Base-by-base conservation (phyloP, 2,888 invertebrate genomes). In the Cephus rjabovi region DNA sequence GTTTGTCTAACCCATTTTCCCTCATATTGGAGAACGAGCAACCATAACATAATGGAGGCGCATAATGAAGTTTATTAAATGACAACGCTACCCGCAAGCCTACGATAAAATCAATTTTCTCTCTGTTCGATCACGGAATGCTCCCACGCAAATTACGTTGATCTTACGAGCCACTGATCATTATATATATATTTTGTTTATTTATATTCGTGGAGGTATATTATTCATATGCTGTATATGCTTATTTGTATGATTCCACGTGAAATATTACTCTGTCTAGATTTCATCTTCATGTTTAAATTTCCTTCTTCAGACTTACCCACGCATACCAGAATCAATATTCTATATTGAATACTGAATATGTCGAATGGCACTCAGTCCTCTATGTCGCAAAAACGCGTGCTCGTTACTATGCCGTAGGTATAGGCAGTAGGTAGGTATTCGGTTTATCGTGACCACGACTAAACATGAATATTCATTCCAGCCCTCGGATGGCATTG, bases 11-110 rank as follows among this genome's bases (percentile, higher is more conserved):
- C 70, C 30, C 71, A 77, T 75, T 77, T 77, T 33, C 71, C 15
- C 75, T 69, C 71, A 75, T 71, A 75, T 77, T 77, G 70, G 71
- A 77, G 70, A 56, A 56, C 23, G 56, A 56, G 78, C 77, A 76
- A 73, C 79, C 77, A 76, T 77, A 77, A 79, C 80, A 75, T 79
- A 77, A 79, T 78, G 80, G 78, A 74, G 73, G 75, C 75, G 77
- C 78, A 78, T 82, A 82, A 82, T 79, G 79, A 81, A 81, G 81
- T 80, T 83, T 82, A 83, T 82, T 82, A 77, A 82, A 82, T 79
- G 82, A 83, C 81, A 83, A 81, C 79, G 81, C 82, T 81, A 81
- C 82, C 81, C 81, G 56, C 79, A 69, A 70, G 76, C 76, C 76
- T 76, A 70, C 79, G 79, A 80, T 82, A 78, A 82, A 80, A 82